Evolutionary conservation across 37 sponge, comb jelly and placozoan genomes (phyloP), one percentile per base, ranked within the genome.

Genomic region (Beroe forskalii): DNA sequence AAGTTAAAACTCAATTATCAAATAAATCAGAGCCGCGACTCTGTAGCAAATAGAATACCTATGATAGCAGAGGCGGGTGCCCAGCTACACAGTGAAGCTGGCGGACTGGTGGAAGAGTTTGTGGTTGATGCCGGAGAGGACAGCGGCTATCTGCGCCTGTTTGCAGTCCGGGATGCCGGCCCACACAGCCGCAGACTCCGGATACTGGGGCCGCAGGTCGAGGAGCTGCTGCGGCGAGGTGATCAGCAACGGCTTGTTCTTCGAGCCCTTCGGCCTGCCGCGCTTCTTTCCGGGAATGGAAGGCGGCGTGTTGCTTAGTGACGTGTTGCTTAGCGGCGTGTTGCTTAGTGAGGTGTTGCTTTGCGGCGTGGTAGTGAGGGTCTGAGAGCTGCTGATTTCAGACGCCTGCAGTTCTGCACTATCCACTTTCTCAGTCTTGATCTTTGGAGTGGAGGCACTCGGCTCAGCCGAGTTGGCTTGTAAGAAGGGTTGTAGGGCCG

Each of bases 141-240:
- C 75, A 39, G 75, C 75, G 6, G 75, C 75, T 3, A 72, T 33
- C 20, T 72, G 75, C 9, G 37, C 40, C 20, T 72, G 75, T 30
- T 37, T 72, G 40, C 37, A 72, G 40, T 72, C 75, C 38, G 75
- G 75, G 22, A 72, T 37, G 3, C 75, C 75, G 38, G 37, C 40
- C 75, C 75, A 72, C 8, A 72, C 39, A 4, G 66, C 28, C 23
- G 66, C 20, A 63, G 28, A 28, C 25, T 63, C 66, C 9, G 66
- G 66, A 63, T 63, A 63, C 24, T 8, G 24, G 25, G 75, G 32
- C 2, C 40, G 35, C 19, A 72, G 75, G 75, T 72, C 40, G 39
- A 72, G 75, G 39, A 72, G 75, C 35, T 72, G 75, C 75, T 72
- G 75, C 1, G 75, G 75, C 40, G 75, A 72, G 4, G 75, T 72